phyloP scores from a whole-genome alignment of 2,113 vertebrate species.

The Callopanchax toddi region DNA sequence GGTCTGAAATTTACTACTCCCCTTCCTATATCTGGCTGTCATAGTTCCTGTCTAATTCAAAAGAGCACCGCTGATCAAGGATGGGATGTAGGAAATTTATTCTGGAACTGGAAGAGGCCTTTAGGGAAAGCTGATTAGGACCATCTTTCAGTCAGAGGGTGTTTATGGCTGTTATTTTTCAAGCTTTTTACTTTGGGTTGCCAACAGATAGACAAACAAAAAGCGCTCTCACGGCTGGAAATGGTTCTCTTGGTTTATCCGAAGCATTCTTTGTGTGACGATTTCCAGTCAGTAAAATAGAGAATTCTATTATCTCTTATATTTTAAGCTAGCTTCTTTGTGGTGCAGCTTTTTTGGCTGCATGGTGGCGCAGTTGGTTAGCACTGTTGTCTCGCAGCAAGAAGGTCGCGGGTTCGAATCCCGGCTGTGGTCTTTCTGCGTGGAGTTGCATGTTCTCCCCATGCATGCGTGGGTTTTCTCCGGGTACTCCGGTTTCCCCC shows the following conservation, averaged over 20 bases:
- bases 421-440: no score
- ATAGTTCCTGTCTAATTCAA: slow-evolving; percentile 64
- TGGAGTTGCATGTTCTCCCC: no score
- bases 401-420: no score
- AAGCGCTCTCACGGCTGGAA: not conserved
- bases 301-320: not conserved
- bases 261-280: no score
- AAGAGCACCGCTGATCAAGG: slow-evolving; percentile 35
- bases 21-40: slow-evolving; percentile 60
- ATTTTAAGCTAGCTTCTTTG: not conserved
- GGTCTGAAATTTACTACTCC: slow-evolving; percentile 61
- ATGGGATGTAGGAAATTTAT: slow-evolving; percentile 44
- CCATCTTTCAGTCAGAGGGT: slow-evolving; percentile 1
- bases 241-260: not conserved
- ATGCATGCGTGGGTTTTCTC: no score
- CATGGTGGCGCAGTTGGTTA: no score
- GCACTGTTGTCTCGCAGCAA: no score
- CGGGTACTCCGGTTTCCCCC: no score
- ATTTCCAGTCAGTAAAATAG: not conserved
- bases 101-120: slow-evolving; percentile 17
- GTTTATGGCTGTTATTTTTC: not conserved
- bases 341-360: no score
- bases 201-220: not conserved
- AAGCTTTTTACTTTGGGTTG: not conserved
- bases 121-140: slow-evolving; percentile 16